Evolutionary conservation across 2,113 vertebrate genomes (phyloP), one percentile per base, ranked within the genome.

Genomic region (Microtus pennsylvanicus): DNA sequence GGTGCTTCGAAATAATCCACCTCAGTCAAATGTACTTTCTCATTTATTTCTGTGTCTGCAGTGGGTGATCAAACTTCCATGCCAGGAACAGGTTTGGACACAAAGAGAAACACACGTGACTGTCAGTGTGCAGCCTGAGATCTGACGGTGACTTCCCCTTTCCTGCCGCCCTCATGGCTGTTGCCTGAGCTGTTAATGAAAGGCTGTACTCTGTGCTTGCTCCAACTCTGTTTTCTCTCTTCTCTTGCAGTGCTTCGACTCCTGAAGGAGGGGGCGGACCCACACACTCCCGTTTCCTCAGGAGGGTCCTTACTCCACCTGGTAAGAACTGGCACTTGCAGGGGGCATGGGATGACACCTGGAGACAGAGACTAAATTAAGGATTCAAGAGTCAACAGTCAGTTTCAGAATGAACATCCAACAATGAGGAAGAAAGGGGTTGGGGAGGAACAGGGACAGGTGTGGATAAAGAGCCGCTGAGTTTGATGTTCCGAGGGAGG

Each of bases 301-400:
- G 99, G 99, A 97, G 99, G 99, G 76, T 99, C 99, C 63, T 98
- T 99, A 97, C 99, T 99, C 58, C 99, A 99, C 97, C 98, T 99
- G 99, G 99, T 99, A 98, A 99, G 99, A 97, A 33, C 67, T 3
- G 72, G 52, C 61, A 30, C 92, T 90, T 42, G 13, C 6, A 21
- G 61, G 80, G 85, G 87, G 69, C 8, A 2, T 50, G 14, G 22
- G 65, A 67, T 47, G 63, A 75, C 78, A 42, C 24, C 30, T 55
- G 65, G 42, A 70, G 50, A 63, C 2, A 78, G 67, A 11, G 35
- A 10, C 2, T 35, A 17, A 38, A 3, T 38, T 11, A 30, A 19
- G 58, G 77, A 28, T 4, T 28, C 63, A 28, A 24, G 77, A 28
- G 3, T 28, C 63, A 28, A 24, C 17, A 30, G 26, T 72, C 45